These are phyloP conservation scores for Pseudopodoces humilis DNA, from an alignment of 2,113 vertebrate genomes.

Conservation along the genomic window DNA sequence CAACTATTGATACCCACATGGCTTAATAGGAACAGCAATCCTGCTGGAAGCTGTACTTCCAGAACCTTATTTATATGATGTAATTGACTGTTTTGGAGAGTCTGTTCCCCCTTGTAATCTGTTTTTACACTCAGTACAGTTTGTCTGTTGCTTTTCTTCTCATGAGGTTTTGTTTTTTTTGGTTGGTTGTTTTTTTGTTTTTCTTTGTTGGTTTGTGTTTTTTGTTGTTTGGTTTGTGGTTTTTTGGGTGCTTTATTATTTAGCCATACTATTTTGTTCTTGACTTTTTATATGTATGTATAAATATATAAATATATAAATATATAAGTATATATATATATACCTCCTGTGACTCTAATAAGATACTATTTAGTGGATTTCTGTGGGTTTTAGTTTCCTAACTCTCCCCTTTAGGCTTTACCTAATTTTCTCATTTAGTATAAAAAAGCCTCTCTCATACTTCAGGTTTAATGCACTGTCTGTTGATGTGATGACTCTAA, in stretches of 20 bases:
- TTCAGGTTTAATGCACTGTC: background rate
- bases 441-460: background rate
- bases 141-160: slow-evolving; percentile 17
- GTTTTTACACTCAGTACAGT: slow-evolving; percentile 26
- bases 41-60: slow-evolving; percentile 23
- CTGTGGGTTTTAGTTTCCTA: slow-evolving; percentile 51
- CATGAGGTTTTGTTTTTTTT: background rate
- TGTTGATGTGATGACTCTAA: background rate
- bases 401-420: background rate
- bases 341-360: background rate
- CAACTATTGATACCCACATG: slow-evolving; percentile 16
- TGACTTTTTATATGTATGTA: background rate
- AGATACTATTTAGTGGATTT: slow-evolving; percentile 26
- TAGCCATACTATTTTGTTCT: background rate
- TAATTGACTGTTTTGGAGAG: slow-evolving; percentile 33
- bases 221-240: background rate
- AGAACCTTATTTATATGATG: slow-evolving; percentile 48
- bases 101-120: slow-evolving; percentile 30
- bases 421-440: background rate
- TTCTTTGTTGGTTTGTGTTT: background rate
- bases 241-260: background rate
- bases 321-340: background rate
- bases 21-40: background rate
- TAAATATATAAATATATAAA: background rate
- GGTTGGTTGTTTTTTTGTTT: background rate